Percentiles rank a stretch among this genome's conserved stretches.
Conservation (phyloP, 64 coral and sea anemone species). For the Cladopsammia gracilis region DNA sequence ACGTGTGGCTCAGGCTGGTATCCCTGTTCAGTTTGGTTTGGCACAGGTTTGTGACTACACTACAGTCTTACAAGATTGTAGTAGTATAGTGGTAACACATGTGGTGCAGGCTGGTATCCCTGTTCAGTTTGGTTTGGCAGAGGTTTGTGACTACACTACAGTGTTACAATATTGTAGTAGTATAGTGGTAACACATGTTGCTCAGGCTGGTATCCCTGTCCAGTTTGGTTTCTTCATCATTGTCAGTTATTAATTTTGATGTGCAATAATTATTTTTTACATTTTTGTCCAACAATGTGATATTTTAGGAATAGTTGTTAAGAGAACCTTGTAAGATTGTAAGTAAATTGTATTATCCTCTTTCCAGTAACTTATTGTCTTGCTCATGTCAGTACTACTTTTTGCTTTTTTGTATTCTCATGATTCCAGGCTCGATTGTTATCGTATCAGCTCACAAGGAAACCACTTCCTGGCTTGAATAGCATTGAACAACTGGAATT, state of each 20-base stretch:
- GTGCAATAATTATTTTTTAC: too few species aligned
- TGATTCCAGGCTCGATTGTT: conserved; percentile 73
- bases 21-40: too few species aligned
- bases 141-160: not conserved
- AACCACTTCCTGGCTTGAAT: conserved; percentile 92
- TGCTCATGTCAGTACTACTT: not conserved
- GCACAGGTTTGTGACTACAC: not conserved
- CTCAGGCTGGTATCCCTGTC: conserved; percentile 68
- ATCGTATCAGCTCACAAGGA: conserved; percentile 88
- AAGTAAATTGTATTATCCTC: too few species aligned
- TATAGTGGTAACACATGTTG: conserved; percentile 23
- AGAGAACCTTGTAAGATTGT: too few species aligned
- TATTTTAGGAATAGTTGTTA: too few species aligned
- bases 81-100: not conserved
- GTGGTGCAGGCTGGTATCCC: not conserved
- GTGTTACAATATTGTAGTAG: not conserved
- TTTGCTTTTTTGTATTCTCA: not conserved
- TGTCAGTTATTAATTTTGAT: too few species aligned
- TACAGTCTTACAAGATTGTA: not conserved
- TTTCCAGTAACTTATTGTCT: not conserved
- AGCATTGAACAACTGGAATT: conserved; percentile 97
- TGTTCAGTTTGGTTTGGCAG: not conserved
- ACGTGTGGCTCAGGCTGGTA: too few species aligned
- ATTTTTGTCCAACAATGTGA: too few species aligned
- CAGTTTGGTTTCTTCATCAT: not conserved